A percentile compares a stretch with the other conserved stretches of the same genome.
Conservation (phyloP, 2,888 invertebrate genomes). For the Zygothrica quintamaculata region DNA sequence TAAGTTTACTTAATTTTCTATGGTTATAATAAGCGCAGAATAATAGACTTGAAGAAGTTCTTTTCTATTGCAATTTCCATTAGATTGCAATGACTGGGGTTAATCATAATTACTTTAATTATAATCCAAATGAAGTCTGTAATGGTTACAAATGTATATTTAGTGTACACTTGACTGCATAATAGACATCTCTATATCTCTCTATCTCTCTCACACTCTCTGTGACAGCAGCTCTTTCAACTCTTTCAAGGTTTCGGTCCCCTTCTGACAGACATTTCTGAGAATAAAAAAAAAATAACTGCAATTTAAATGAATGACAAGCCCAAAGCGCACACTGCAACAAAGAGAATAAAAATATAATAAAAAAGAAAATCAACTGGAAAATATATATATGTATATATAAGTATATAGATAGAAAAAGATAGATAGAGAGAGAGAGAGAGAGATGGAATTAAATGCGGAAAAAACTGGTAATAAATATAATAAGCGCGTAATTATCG, state of each 20-base stretch:
- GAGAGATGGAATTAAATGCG: conserved; percentile 59
- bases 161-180: conserved; percentile 16
- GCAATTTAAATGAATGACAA: conserved; percentile 43
- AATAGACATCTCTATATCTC: conserved; percentile 45
- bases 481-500: conserved; percentile 80
- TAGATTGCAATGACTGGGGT: no score
- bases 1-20: no score
- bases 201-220: conserved; percentile 28
- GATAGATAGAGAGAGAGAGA: conserved; percentile 11
- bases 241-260: conserved; percentile 1
- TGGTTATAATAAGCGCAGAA: no score
- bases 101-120: conserved; percentile 31
- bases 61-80: no score
- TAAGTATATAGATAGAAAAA: conserved; percentile 3
- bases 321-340: conserved; percentile 22
- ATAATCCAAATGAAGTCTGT: conserved; percentile 29
- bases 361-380: conserved; percentile 2
- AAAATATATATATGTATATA: no score
- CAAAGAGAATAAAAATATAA: conserved; percentile 21
- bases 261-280: conserved; percentile 3
- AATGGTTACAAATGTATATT: conserved; percentile 26
- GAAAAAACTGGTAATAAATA: conserved; percentile 74
- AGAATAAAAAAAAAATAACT: conserved; percentile 21
- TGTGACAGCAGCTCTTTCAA: no score
- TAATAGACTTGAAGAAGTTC: no score